Evolutionary conservation across 2,797 vertebrate species (phyloP), one percentile per base, ranked within the genome.

Genomic region (Loris lydekkerianus): DNA sequence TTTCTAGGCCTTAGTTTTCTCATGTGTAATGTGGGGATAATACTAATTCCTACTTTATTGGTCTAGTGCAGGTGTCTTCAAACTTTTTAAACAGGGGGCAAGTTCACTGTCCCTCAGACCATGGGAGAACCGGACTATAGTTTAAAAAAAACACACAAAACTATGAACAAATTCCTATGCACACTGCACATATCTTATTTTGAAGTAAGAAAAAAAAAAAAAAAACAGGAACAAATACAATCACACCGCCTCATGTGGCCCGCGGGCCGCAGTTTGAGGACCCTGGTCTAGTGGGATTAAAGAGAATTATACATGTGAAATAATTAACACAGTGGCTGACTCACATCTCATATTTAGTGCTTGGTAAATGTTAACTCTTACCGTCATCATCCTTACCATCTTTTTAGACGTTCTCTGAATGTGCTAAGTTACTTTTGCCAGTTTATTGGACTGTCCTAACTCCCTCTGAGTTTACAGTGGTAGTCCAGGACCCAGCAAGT

Each of bases 1-100:
- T 91, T 91, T 65, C 29, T 40, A n/a, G 15, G 37, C 61, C 78
- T 94, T 77, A 17, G n/a, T 94, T 72, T 94, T 89, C 86, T 93
- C 49, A 84, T 84, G 43, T 72, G 15, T 86, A 80, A 86, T n/a
- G 17, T 78, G 53, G 49, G 15, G 29, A 40, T 53, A 49, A 56
- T 31, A 82, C 4, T 46, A 78, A 37, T 60, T 67, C 29, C 29
- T 34, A 20, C 56, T 67, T 65, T 37, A 37, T 5, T 96, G 53
- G 58, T 27, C 89, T 85, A 20, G 25, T 53, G n/a, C 40, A 40
- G 40, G 40, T 40, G 40, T 40, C 40, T 5, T 40, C 40, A 40
- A 40, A 40, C 40, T 40, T 40, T 40, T 40, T 40, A 40, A 40
- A 40, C 40, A 40, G 40, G 40, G 40, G 40, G 40, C 40, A 40